Conservation (phyloP, 2,888 invertebrate species). For the Diplazon laetatorius region DNA sequence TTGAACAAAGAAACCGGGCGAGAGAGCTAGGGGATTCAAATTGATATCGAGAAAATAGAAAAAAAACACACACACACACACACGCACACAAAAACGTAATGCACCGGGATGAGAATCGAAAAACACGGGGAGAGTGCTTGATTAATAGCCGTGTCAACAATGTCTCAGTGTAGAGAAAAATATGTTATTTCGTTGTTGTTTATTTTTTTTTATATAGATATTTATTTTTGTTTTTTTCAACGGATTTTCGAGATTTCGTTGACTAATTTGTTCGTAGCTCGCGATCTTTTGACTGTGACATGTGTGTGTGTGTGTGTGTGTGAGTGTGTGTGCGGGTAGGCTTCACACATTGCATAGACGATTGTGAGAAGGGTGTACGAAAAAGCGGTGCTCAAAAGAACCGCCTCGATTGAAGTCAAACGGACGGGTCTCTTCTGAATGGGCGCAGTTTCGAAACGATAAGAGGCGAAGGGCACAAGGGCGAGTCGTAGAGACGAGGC, state of each 20-base stretch:
- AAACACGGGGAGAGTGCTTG: neutral
- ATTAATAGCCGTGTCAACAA: no score
- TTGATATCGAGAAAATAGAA: slow-evolving; percentile 1
- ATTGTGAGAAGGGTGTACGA: slow-evolving; percentile 5
- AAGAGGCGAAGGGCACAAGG: slow-evolving; percentile 35
- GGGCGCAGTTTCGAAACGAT: slow-evolving; percentile 53
- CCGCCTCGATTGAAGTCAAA: slow-evolving; percentile 58
- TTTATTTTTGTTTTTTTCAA: no score
- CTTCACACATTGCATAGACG: neutral
- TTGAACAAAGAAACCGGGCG: slow-evolving; percentile 4
- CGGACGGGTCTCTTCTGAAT: slow-evolving; percentile 49
- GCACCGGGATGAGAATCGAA: no score
- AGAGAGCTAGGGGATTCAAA: slow-evolving; percentile 17
- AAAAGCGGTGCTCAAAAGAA: slow-evolving; percentile 32
- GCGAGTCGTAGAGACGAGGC: slow-evolving; percentile 28
- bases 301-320: no score
- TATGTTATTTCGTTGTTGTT: no score
- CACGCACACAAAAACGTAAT: no score
- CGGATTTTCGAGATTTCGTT: no score
- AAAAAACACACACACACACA: no score
- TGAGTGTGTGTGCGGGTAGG: neutral
- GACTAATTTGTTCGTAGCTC: no score
- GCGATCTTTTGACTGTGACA: no score
- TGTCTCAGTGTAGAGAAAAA: slow-evolving; percentile 9
- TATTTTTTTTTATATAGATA: no score